These are phyloP conservation scores for Scolopax bukidnonensis DNA, from an alignment of 2,797 vertebrate genomes.

Conservation along the genomic window DNA sequence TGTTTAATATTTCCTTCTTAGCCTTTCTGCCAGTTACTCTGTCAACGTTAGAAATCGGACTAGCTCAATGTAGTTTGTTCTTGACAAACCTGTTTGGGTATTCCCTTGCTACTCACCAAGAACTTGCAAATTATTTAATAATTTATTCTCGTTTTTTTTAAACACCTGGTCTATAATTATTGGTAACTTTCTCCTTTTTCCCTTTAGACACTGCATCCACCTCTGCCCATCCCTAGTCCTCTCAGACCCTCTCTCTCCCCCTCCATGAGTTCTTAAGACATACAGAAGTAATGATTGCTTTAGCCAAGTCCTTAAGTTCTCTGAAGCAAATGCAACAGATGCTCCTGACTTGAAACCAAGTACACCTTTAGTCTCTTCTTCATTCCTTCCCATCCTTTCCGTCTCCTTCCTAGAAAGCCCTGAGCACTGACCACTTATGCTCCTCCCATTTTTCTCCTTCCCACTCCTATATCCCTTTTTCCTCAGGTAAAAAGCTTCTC, in stretches of 20 bases:
- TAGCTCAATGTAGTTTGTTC: background rate
- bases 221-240: background rate
- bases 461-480: background rate
- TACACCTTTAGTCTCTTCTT: background rate
- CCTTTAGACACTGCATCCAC: background rate
- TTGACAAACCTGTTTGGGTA: constrained; percentile 16
- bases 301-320: background rate
- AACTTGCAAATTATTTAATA: constrained; percentile 6
- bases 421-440: rapidly evolving
- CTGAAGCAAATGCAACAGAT: background rate
- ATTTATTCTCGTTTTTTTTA: background rate
- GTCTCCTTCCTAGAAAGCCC: background rate
- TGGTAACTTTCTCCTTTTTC: background rate
- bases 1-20: background rate
- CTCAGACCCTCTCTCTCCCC: background rate
- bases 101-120: background rate
- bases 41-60: background rate
- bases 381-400: background rate
- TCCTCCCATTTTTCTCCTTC: background rate
- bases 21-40: background rate
- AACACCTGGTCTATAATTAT: background rate
- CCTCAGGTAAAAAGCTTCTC: background rate
- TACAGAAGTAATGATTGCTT: background rate
- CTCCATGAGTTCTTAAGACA: background rate
- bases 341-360: background rate